Conservation (phyloP, 92 coral and sea anemone genomes). For the Epizoanthus fatuus region DNA sequence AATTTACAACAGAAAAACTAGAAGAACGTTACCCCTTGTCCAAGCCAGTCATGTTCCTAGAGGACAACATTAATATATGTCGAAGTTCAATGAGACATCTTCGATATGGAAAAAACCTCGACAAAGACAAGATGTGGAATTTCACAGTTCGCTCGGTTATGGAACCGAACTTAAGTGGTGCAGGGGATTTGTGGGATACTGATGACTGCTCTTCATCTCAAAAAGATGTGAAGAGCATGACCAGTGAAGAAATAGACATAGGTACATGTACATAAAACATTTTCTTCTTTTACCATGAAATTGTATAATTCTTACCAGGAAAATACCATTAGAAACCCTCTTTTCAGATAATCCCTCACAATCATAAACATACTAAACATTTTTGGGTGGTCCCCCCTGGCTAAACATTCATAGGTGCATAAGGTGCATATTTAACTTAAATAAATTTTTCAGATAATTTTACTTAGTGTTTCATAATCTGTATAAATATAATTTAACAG, state of each 20-base stretch:
- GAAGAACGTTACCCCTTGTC: neutral
- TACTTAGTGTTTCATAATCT: too few species aligned
- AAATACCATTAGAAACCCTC: too few species aligned
- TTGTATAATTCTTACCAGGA: too few species aligned
- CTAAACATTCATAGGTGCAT: too few species aligned
- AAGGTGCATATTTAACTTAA: too few species aligned
- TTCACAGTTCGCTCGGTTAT: neutral
- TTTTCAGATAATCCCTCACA: too few species aligned
- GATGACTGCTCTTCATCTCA: neutral
- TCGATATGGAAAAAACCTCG: neutral
- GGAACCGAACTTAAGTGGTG: neutral
- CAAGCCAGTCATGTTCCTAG: neutral
- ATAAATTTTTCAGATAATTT: too few species aligned
- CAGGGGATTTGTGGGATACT: neutral
- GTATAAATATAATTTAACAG: too few species aligned
- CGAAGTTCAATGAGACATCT: neutral
- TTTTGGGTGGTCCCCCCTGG: too few species aligned
- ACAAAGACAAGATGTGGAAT: neutral
- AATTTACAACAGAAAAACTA: too few species aligned
- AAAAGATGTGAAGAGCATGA: neutral
- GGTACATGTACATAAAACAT: neutral
- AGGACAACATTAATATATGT: neutral
- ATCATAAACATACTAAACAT: too few species aligned
- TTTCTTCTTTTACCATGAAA: too few species aligned
- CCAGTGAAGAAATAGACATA: neutral